Evolutionary conservation across 2,888 invertebrate genomes (phyloP).

Genomic region (Hydropsyche betteni): DNA sequence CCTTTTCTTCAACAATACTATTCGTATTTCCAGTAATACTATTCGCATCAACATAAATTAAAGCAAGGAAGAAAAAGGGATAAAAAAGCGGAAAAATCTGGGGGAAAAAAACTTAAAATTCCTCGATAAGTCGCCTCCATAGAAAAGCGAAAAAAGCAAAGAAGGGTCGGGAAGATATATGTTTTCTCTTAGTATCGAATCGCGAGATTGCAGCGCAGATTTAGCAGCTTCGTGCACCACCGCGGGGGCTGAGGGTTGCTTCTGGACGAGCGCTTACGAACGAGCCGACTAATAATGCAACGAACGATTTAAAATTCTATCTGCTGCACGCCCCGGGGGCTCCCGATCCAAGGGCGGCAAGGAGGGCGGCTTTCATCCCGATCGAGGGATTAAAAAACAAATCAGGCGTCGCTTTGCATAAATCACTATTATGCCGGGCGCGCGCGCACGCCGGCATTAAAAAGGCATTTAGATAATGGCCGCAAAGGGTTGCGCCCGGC

Average conservation of each 20-base stretch:
- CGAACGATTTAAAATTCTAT: constrained; percentile 50
- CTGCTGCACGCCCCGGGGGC: constrained; percentile 43
- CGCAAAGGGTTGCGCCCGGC: constrained; percentile 22
- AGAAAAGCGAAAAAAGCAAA: neutral
- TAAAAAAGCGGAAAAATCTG: neutral
- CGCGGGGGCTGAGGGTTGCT: constrained; percentile 14
- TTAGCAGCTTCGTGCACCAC: constrained; percentile 18
- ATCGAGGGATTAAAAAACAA: constrained; percentile 51
- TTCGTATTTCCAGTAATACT: constrained; percentile 1
- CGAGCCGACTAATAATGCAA: constrained; percentile 49
- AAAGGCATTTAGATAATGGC: constrained; percentile 36
- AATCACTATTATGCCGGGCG: constrained; percentile 42
- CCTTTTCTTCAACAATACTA: too few relatives aligned
- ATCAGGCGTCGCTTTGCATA: constrained; percentile 51
- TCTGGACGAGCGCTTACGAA: constrained; percentile 22
- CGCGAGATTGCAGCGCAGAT: constrained; percentile 30
- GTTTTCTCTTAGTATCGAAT: constrained; percentile 14
- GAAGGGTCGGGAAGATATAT: constrained; percentile 16
- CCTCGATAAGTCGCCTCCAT: constrained; percentile 12
- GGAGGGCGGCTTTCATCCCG: constrained; percentile 28
- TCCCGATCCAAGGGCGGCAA: constrained; percentile 1
- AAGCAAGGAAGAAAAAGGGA: constrained; percentile 2
- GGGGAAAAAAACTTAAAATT: constrained; percentile 11
- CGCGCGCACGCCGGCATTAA: constrained; percentile 22
- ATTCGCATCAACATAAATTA: constrained; percentile 20